These are phyloP conservation scores for Centrocercus urophasianus DNA, from an alignment of 2,113 vertebrate genomes.

Conservation along the genomic window DNA sequence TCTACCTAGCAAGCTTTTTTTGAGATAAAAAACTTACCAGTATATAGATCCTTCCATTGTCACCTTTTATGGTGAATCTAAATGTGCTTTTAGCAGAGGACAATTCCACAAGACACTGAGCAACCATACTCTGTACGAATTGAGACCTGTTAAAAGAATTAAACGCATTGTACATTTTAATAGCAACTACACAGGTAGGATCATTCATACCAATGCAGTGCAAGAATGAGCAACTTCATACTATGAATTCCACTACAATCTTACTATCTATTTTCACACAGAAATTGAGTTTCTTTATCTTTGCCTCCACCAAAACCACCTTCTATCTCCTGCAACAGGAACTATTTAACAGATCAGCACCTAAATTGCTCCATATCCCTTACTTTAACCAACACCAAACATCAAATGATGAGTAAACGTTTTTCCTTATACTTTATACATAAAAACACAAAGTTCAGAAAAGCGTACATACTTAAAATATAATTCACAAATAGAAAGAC, in stretches of 20 bases:
- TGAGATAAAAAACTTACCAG: conserved; percentile 81
- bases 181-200: conserved; percentile 21
- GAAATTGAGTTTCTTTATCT: neutral
- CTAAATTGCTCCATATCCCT: neutral
- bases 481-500: neutral
- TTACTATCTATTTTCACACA: neutral
- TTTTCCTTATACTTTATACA: neutral
- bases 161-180: neutral
- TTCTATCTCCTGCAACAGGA: neutral
- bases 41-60: conserved; percentile 83
- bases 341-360: neutral
- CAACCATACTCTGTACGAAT: conserved; percentile 85
- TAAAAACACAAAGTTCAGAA: neutral
- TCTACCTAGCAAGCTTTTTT: neutral
- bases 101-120: conserved; percentile 85
- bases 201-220: neutral
- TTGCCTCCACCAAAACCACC: neutral
- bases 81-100: conserved; percentile 88
- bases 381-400: neutral
- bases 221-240: neutral
- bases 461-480: neutral
- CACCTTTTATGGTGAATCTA: conserved; percentile 88
- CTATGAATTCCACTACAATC: neutral
- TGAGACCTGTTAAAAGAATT: conserved; percentile 80
- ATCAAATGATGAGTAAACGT: neutral